Base-by-base conservation (phyloP, 2,888 invertebrate genomes). In the Amiota mariae region DNA sequence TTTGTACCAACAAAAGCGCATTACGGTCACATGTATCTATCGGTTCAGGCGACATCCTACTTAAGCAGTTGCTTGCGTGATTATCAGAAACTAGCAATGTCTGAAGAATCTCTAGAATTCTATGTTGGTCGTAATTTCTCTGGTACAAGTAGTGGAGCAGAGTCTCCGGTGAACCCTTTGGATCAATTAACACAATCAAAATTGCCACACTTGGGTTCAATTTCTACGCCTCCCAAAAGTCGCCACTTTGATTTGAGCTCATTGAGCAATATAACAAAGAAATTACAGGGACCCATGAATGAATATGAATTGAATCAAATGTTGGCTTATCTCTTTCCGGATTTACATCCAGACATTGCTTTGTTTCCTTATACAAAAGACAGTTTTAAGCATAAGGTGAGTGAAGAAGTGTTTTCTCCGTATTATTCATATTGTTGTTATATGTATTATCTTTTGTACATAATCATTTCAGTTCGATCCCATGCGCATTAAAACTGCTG, bases 251-350 rank as follows among this genome's bases (percentile, higher is more conserved):
- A 80, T n/a, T 13, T 77, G 57, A 72, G 78, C 10, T 74, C 92
- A 0, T 91, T 91, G 9, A 91, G 92, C 0, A 84, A 92, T n/a
- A 70, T 83, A 0, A 86, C 84, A 48, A 91, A 88, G 77, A 92
- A 92, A 71, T 90, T 93, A n/a, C 93, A 94, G 73, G 95, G 96
- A 0, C 96, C 97, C 0, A 93, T 98, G 84, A 91, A 94, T 13
- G 94, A 94, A 82, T 94, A 94, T 48, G 91, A 95, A 77, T 90
- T 98, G 54, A 93, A 94, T 88, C 93, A 94, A 59, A 92, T 97
- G 80, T 88, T 98, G 70, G 94, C 94, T 87, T 97, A 94, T 89
- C 90, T 97, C 36, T 97, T 97, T 88, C 97, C 97, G 71, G 97
- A 97, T 92, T 96, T 96, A 73, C 94, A 95, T 79, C 92, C 93